Evolutionary conservation across 2,888 invertebrate genomes (phyloP).

Genomic region (Exephanes ischioxanthus): DNA sequence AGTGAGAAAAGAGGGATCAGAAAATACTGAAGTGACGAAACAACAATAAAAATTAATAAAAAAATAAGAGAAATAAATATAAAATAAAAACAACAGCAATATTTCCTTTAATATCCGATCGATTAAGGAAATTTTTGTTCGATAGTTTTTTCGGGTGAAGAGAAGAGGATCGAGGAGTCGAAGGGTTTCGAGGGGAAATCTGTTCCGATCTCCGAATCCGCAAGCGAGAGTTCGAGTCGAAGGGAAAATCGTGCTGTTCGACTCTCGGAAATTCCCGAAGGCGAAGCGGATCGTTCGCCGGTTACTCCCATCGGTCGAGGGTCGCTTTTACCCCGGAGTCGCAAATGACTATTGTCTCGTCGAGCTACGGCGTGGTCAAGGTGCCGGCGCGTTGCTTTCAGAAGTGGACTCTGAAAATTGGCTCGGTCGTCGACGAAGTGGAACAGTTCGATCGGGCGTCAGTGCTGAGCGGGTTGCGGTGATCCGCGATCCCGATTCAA

Average conservation of each 20-base stretch:
- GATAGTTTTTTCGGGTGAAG: background rate
- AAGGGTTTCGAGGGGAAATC: conserved; percentile 44
- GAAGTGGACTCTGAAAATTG: conserved; percentile 42
- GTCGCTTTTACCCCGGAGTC: conserved; percentile 40
- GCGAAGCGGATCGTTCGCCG: conserved; percentile 17
- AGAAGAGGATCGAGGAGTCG: background rate
- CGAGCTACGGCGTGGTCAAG: conserved; percentile 28
- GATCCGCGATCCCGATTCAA: conserved; percentile 16
- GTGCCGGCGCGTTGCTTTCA: conserved; percentile 36
- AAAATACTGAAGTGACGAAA: conserved; percentile 1
- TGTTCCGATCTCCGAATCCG: conserved; percentile 17
- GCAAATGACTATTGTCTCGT: conserved; percentile 48
- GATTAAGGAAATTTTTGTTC: conserved; percentile 18
- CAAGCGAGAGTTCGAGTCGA: background rate
- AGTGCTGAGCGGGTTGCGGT: conserved; percentile 23
- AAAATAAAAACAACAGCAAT: conserved; percentile 14
- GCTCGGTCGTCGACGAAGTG: conserved; percentile 35
- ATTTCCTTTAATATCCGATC: conserved; percentile 13
- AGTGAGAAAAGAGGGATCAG: background rate
- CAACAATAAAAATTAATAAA: background rate
- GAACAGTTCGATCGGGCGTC: conserved; percentile 35
- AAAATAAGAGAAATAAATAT: no score
- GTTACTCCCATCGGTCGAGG: conserved; percentile 20
- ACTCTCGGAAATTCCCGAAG: conserved; percentile 32
- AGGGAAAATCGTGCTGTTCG: conserved; percentile 8